These are phyloP conservation scores for Orussus abietinus DNA, from an alignment of 1,140 invertebrate species.

Conservation along the genomic window DNA sequence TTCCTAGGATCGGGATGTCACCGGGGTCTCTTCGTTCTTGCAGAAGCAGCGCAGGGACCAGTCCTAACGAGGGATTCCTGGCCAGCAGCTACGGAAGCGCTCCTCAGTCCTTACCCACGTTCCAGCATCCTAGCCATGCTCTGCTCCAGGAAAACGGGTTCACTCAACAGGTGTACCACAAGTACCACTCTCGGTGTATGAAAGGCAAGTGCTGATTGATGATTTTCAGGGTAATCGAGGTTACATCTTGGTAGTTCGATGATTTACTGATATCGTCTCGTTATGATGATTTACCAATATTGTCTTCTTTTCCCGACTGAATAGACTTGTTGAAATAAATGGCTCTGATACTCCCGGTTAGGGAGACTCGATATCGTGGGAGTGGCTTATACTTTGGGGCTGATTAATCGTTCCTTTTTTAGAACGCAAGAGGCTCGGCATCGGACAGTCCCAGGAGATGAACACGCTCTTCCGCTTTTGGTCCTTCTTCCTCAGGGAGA, in stretches of 20 bases:
- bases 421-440: conserved; percentile 88
- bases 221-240: too few species aligned
- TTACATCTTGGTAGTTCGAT: too few species aligned
- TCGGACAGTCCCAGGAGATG: conserved; percentile 94
- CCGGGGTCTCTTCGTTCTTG: conserved; percentile 33
- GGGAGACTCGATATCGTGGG: too few species aligned
- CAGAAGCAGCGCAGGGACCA: conserved; percentile 70
- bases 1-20: too few species aligned
- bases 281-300: too few species aligned
- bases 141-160: conserved; percentile 96
- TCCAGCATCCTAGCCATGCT: conserved; percentile 95
- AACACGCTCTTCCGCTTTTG: conserved; percentile 97
- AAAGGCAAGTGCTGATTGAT: conserved; percentile 66
- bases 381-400: too few species aligned
- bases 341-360: conserved; percentile 25
- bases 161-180: conserved; percentile 94
- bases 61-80: conserved; percentile 62
- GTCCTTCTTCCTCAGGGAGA: conserved; percentile 98
- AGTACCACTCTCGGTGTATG: conserved; percentile 87
- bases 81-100: conserved; percentile 72
- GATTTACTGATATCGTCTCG: too few species aligned
- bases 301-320: conserved; percentile 54
- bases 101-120: conserved; percentile 79
- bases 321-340: conserved; percentile 23
- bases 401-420: too few species aligned